Evolutionary conservation across 1,140 invertebrate species (phyloP).

Genomic region (Lordiphosa collinella): DNA sequence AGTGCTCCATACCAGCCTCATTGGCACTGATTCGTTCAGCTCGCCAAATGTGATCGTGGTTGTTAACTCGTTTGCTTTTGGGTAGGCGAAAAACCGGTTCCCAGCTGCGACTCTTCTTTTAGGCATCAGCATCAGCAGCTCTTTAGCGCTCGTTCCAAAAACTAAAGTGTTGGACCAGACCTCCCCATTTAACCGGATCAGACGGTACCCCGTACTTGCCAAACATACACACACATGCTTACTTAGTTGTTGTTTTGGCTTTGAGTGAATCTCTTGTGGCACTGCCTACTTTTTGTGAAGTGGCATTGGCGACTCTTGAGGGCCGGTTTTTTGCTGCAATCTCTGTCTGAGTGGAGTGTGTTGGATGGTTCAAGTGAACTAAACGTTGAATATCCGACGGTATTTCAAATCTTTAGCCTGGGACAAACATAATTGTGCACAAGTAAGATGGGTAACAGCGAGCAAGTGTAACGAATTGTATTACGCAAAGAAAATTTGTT

Average conservation of each 20-base stretch:
- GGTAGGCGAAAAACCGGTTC: slow-evolving; percentile 52
- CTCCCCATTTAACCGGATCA: slow-evolving; percentile 22
- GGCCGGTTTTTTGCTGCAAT: slow-evolving; percentile 33
- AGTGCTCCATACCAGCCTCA: slow-evolving; percentile 40
- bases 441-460: no score
- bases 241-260: slow-evolving; percentile 22
- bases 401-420: not conserved
- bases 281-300: slow-evolving; percentile 55
- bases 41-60: slow-evolving; percentile 57
- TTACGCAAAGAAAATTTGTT: no score
- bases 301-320: not conserved
- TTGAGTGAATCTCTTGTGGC: slow-evolving; percentile 65
- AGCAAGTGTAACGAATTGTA: no score
- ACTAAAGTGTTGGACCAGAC: slow-evolving; percentile 69
- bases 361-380: slow-evolving; percentile 1
- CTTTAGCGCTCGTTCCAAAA: slow-evolving; percentile 74
- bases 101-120: slow-evolving; percentile 33
- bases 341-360: slow-evolving; percentile 12
- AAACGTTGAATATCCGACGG: slow-evolving; percentile 33
- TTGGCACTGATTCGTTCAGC: slow-evolving; percentile 73
- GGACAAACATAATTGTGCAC: no score
- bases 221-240: not conserved
- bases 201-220: not conserved
- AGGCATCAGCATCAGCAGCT: slow-evolving; percentile 59
- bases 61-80: slow-evolving; percentile 61